Evolutionary conservation across 2,113 vertebrate species (phyloP).

Genomic region (Brienomyrus longianalis): DNA sequence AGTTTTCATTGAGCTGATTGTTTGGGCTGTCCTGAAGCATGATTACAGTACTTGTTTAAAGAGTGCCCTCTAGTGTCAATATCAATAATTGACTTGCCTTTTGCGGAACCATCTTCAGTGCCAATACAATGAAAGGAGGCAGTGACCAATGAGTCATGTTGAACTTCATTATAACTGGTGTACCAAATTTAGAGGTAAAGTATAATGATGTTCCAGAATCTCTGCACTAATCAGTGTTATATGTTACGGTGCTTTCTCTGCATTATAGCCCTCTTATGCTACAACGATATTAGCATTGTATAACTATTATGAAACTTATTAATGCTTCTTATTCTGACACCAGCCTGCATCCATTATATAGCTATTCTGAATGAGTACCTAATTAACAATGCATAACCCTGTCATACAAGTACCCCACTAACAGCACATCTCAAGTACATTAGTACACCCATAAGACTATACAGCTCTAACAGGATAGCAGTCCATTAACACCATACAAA

Average conservation of each 20-base stretch:
- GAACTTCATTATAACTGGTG: background rate
- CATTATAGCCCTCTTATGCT: background rate
- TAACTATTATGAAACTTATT: background rate
- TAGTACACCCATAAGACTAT: background rate
- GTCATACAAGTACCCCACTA: background rate
- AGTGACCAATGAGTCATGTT: background rate
- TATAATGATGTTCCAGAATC: background rate
- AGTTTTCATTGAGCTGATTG: background rate
- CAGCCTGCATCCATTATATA: background rate
- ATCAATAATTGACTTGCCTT: background rate
- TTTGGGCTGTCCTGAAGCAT: background rate
- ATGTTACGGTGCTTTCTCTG: background rate
- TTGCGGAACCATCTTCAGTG: conserved; percentile 7
- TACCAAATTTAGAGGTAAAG: background rate
- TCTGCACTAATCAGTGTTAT: background rate
- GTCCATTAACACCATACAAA: background rate
- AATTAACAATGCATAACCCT: background rate
- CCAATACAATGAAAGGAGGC: background rate
- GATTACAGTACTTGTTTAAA: background rate
- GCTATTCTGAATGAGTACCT: background rate
- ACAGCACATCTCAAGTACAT: background rate
- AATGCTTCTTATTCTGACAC: background rate
- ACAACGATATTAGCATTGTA: background rate
- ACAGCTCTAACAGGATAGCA: background rate
- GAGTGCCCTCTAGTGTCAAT: conserved; percentile 11